Evolutionary conservation across 2,888 invertebrate species (phyloP), one percentile per base, ranked within the genome.

Genomic region (Malacosoma neustria): DNA sequence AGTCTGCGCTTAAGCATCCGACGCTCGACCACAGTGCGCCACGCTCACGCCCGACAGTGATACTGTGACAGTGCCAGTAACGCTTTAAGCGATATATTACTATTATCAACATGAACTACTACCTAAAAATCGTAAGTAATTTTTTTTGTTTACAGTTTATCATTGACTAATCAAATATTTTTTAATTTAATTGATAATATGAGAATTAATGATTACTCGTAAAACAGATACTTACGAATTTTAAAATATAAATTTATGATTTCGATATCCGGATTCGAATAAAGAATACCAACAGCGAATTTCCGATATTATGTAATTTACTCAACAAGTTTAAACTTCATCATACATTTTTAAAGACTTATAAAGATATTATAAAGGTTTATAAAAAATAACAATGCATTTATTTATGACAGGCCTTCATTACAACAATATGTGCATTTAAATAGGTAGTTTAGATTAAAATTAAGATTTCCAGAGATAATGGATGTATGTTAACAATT

Each of bases 91-190:
- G 22, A 22, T 22, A n/a, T n/a, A 22, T 22, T 44, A 45, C 43
- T 51, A 40, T 48, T 40, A 51, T 46, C 63, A 68, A 51, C 49
- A 84, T 81, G 82, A 77, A 68, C 57, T 68, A 62, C 63, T 72
- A 72, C 72, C 53, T 72, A 44, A 76, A 67, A 75, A 72, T 74
- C 49, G 82, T 84, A 69, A 82, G 84, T 81, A 42, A 7, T 22
- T 1, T 22, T 22, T 7, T 7, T 9, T 22, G n/a, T n/a, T n/a
- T n/a, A n/a, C n/a, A n/a, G n/a, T n/a, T n/a, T n/a, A n/a, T 22
- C 4, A 22, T 22, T 22, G 9, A 22, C 22, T 22, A 22, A 22
- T 22, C 9, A 22, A 22, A 22, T 9, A 7, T 22, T 3, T 22
- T 22, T 22, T 22, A 22, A 7, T 22, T 22, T 22, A 22, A 22